phyloP scores from a whole-genome alignment of 2,888 invertebrate species.

The Pardosa pseudoannulata region DNA sequence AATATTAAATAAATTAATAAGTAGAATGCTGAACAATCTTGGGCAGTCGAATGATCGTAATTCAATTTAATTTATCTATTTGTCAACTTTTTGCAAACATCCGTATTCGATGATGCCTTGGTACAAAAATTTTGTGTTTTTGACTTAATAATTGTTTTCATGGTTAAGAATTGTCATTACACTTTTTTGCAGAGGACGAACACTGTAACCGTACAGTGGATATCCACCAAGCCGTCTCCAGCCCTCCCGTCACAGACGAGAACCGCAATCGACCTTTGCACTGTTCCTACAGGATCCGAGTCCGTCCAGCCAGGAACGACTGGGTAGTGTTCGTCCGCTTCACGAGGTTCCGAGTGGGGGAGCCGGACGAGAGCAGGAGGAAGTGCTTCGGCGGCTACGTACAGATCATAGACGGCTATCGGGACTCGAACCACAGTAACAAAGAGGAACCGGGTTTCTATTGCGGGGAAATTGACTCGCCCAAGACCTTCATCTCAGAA shows the following conservation, averaged over 20 bases:
- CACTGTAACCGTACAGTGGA: slow-evolving; percentile 96
- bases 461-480: slow-evolving; percentile 95
- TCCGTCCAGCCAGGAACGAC: slow-evolving; percentile 90
- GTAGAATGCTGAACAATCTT: no score
- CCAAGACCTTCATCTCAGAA: slow-evolving; percentile 95
- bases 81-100: no score
- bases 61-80: no score
- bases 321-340: slow-evolving; percentile 83
- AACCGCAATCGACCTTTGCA: slow-evolving; percentile 91
- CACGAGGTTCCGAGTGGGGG: slow-evolving; percentile 73
- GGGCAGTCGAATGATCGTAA: no score
- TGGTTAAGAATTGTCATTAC: no score
- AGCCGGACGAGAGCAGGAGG: slow-evolving; percentile 65
- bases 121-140: no score
- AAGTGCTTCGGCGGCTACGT: slow-evolving; percentile 72
- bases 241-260: slow-evolving; percentile 88
- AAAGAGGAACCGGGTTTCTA: slow-evolving; percentile 83
- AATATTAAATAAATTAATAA: no score
- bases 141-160: no score
- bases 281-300: slow-evolving; percentile 93
- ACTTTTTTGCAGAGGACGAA: slow-evolving; percentile 80
- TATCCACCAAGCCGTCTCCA: slow-evolving; percentile 93
- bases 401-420: slow-evolving; percentile 74
- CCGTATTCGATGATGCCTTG: no score
- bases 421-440: slow-evolving; percentile 72